Evolutionary conservation across 2,113 vertebrate genomes (phyloP), one percentile per base, ranked within the genome.

Genomic region (Cyrtonyx montezumae): DNA sequence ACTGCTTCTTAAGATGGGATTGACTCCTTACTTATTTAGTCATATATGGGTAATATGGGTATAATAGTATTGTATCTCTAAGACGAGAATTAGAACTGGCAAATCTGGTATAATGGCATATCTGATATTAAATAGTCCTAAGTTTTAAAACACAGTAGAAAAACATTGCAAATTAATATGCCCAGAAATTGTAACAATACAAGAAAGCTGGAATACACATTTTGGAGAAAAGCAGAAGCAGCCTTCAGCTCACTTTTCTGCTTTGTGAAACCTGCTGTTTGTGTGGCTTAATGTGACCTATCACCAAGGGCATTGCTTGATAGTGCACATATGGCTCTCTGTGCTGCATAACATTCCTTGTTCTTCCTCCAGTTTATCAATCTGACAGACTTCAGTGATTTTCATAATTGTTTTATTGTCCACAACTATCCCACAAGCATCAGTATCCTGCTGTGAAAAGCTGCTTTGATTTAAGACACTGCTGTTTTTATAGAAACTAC

Each of bases 341-440:
- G 9, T 58, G 16, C 13, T 43, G 1, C 6, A 1, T 18, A 71
- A 20, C 0, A 9, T 22, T 28, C 4, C 1, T 2, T 2, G 4
- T 8, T 87, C 32, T 53, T 32, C 32, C 20, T 32, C 25, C 62
- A 55, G 4, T 55, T 89, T 19, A 70, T 32, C 32, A 32, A 9
- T 75, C 42, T 42, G n/a, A 42, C 49, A 84, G 51, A 36, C 15
- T 78, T 40, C 45, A 69, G 18, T 48, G 23, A n/a, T 8, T 55
- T 92, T 75, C 58, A 25, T 19, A 49, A 6, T 7, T 63, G 8
- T 48, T 62, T 7, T 37, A 2, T 2, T 59, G 32, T 46, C 56
- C 62, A 37, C 32, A 78, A 3, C 11, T 69, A 71, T 21, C 13
- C 78, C 51, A 53, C 51, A 63, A 71, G 23, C 46, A 70, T 37